phyloP scores from a whole-genome alignment of 2,888 invertebrate genomes.

The Automeris io region DNA sequence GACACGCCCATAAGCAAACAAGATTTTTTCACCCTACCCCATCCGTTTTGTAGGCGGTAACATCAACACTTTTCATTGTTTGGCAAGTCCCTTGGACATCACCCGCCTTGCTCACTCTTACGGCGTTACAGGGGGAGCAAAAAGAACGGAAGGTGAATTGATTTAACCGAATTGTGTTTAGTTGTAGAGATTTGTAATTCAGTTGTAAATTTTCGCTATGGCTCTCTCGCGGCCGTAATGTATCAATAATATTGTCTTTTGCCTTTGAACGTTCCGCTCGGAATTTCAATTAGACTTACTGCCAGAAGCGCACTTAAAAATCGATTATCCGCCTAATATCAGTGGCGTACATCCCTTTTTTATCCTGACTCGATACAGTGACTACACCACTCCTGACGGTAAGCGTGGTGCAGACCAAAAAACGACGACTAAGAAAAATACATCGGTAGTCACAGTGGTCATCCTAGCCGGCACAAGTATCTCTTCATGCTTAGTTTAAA shows the following conservation, averaged over 20 bases:
- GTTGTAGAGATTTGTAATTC: slow-evolving; percentile 73
- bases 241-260: slow-evolving; percentile 66
- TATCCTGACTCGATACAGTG: too few species aligned
- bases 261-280: slow-evolving; percentile 47
- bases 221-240: slow-evolving; percentile 71
- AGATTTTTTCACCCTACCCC: slow-evolving; percentile 60
- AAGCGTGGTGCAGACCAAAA: too few species aligned
- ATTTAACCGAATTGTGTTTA: slow-evolving; percentile 71
- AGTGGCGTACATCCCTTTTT: too few species aligned
- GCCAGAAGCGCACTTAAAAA: slow-evolving; percentile 52
- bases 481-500: too few species aligned
- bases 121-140: slow-evolving; percentile 12
- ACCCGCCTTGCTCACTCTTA: slow-evolving; percentile 27
- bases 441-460: too few species aligned
- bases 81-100: slow-evolving; percentile 30
- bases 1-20: slow-evolving; percentile 68
- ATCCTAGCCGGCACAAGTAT: too few species aligned
- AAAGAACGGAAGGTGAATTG: slow-evolving; percentile 43
- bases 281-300: slow-evolving; percentile 73
- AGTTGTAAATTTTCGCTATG: slow-evolving; percentile 69
- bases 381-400: too few species aligned
- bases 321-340: slow-evolving; percentile 45
- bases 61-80: slow-evolving; percentile 37
- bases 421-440: too few species aligned
- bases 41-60: slow-evolving; percentile 54